Base-by-base conservation (phyloP, 1,140 invertebrate genomes). In the Drosophila ironensis region DNA sequence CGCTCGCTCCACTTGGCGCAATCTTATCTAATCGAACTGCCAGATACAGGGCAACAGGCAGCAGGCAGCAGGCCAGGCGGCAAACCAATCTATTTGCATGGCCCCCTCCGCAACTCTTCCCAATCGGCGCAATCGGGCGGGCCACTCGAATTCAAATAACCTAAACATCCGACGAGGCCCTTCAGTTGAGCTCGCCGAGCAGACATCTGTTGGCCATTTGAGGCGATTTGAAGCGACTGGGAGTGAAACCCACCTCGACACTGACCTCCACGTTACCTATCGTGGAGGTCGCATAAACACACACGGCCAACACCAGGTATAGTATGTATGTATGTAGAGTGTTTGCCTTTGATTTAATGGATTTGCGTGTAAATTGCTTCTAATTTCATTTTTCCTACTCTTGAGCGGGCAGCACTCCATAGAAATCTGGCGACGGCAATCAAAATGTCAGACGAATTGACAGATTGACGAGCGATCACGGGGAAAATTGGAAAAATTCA, bases 331-430 rank as follows among this genome's bases (percentile, higher is more conserved):
- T n/a, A 46, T 35, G 33, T 56, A 38, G 27, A 57, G 64, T 70
- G 45, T 76, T 63, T 52, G 53, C 46, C 51, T 72, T 51, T 72
- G 33, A 52, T 60, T 73, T 67, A 60, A 70, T 60, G 52, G 35
- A 47, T 74, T 66, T 70, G 57, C 70, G 75, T 74, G 70, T 66
- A 78, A 72, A 75, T 72, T 72, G 76, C 57, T 75, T 75, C 53
- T 63, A 72, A 81, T 72, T 68, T 41, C 16, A 63, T 54, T 67
- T 59, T 38, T 38, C 35, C 22, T 22, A 37, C 46, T 61, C 40
- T 53, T 9, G 16, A 12, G 12, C 66, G 24, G n/a, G n/a, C n/a
- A n/a, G n/a, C n/a, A n/a, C 22, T 27, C 16, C 5, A 22, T 50
- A 52, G 33, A 76, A 77, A 61, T 72, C 40, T 24, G 46, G 48